Conservation (phyloP, 2,113 vertebrate species). For the Entomyzon cyanotis region DNA sequence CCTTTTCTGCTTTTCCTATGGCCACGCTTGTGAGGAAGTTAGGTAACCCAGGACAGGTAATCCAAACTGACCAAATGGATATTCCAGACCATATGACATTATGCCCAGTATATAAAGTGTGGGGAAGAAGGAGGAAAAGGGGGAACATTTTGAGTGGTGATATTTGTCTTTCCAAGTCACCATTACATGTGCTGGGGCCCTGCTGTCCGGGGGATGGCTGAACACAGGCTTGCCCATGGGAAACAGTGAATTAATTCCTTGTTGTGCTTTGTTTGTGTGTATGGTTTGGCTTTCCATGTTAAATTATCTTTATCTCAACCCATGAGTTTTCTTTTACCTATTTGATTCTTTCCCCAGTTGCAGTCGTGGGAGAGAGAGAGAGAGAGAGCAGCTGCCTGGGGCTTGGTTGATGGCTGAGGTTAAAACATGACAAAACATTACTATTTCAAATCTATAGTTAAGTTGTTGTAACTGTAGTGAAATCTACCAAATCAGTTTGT, state of each 20-base stretch:
- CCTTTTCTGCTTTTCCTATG: accelerated
- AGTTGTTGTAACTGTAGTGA: neutral
- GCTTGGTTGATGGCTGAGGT: neutral
- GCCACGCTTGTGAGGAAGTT: accelerated
- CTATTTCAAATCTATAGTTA: neutral
- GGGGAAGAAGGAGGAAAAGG: neutral
- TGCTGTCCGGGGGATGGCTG: neutral
- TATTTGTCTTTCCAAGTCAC: neutral
- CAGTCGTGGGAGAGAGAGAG: neutral
- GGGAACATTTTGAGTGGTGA: neutral
- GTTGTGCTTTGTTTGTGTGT: neutral
- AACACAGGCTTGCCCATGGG: neutral
- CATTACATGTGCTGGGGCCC: neutral
- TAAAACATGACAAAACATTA: neutral
- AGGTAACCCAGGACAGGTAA: neutral
- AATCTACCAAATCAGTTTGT: neutral
- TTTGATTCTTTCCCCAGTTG: neutral
- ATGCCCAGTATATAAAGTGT: neutral
- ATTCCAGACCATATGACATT: neutral
- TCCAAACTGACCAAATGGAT: neutral
- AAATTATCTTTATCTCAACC: neutral
- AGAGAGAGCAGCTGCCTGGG: neutral
- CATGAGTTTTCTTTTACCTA: neutral
- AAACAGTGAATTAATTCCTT: neutral
- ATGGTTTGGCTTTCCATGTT: neutral